Conservation (phyloP, 1,140 invertebrate species). For the Colletes latitarsis region DNA sequence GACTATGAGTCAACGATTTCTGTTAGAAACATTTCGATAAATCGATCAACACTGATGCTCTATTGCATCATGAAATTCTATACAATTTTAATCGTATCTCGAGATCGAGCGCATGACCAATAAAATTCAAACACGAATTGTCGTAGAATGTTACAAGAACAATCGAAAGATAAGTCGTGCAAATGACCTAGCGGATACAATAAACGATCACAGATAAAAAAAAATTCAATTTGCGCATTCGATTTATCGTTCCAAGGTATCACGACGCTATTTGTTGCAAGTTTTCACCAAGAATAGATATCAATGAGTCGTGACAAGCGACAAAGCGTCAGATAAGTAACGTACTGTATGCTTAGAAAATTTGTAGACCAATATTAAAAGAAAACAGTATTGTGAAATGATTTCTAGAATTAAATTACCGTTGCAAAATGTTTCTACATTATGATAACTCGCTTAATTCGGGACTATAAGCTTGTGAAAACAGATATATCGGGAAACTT, state of each 20-base stretch:
- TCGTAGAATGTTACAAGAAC: background rate
- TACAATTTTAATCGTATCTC: background rate
- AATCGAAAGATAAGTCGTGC: constrained; percentile 24
- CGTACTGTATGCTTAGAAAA: background rate
- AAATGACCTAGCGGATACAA: constrained; percentile 26
- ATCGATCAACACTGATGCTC: background rate
- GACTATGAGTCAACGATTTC: too few relatives aligned
- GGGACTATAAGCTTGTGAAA: too few relatives aligned
- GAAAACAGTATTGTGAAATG: background rate
- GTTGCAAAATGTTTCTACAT: too few relatives aligned
- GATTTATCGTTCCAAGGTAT: background rate
- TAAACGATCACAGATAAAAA: constrained; percentile 12
- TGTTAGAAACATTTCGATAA: background rate
- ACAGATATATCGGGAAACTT: background rate
- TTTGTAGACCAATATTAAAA: background rate
- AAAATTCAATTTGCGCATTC: constrained; percentile 2
- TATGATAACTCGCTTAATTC: too few relatives aligned
- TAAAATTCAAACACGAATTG: background rate
- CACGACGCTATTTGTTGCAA: background rate
- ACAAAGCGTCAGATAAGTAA: background rate
- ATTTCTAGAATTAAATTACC: too few relatives aligned
- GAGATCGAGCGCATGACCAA: background rate
- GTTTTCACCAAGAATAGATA: background rate
- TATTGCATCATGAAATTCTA: constrained; percentile 2
- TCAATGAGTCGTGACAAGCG: too few relatives aligned